Percentiles rank a stretch among this genome's conserved stretches.
Evolutionary conservation across 2,113 vertebrate species (phyloP).

Genomic region (Origma solitaria): DNA sequence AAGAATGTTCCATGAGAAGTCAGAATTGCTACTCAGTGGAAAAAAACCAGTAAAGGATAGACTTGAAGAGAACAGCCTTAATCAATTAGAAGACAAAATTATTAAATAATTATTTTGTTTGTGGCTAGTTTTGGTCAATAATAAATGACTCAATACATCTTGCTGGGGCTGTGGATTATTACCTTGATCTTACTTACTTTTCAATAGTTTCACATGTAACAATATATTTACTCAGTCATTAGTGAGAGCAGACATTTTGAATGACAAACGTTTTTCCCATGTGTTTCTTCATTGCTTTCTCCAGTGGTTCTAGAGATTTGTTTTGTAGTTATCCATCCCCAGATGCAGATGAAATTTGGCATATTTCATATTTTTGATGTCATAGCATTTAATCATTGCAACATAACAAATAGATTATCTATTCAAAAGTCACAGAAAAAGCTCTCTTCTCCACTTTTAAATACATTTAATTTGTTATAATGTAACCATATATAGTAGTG

Average conservation of each 20-base stretch:
- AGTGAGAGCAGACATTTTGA: not conserved
- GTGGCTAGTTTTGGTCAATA: not conserved
- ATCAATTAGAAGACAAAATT: not conserved
- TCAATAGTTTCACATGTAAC: not conserved
- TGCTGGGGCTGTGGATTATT: not conserved
- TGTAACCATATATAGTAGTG: not conserved
- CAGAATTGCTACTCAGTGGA: not conserved
- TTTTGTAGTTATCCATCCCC: not conserved
- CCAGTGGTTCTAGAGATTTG: not conserved
- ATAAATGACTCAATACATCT: not conserved
- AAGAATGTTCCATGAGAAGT: not conserved
- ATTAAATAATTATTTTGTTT: not conserved
- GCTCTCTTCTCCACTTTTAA: not conserved
- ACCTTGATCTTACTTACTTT: not conserved
- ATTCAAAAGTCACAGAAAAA: not conserved
- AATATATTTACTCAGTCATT: not conserved
- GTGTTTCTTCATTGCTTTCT: not conserved
- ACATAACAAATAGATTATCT: not conserved
- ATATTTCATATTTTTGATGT: not conserved
- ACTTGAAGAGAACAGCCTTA: not conserved
- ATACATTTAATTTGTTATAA: not conserved
- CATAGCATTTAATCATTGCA: not conserved
- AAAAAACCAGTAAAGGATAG: not conserved
- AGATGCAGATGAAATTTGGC: not conserved
- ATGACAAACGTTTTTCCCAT: not conserved